These are phyloP conservation scores for Agrypnus murinus DNA, from an alignment of 2,888 invertebrate genomes.

Conservation along the genomic window DNA sequence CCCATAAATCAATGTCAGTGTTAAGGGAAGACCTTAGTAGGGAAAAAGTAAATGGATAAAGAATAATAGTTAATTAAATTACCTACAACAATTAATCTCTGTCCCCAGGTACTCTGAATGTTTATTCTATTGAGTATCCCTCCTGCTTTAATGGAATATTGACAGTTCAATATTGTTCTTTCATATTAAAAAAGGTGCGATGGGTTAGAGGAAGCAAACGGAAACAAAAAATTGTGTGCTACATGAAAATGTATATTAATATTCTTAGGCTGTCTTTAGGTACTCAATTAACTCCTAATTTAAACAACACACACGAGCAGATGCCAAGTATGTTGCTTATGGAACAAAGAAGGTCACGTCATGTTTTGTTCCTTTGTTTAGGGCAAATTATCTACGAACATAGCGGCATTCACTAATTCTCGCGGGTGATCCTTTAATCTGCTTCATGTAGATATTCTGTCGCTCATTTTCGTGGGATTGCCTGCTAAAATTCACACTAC, in stretches of 20 bases:
- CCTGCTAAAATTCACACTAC: slow-evolving; percentile 21
- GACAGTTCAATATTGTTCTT: slow-evolving; percentile 14
- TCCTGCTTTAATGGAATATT: slow-evolving; percentile 30
- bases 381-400: slow-evolving; percentile 61
- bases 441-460: slow-evolving; percentile 59
- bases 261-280: slow-evolving; percentile 26
- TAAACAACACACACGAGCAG: slow-evolving; percentile 33
- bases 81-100: slow-evolving; percentile 49
- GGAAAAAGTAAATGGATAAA: slow-evolving; percentile 50
- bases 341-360: slow-evolving; percentile 45
- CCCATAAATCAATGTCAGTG: slow-evolving; percentile 50
- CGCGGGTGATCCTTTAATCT: slow-evolving; percentile 63
- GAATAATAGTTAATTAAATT: slow-evolving; percentile 53
- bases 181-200: background rate
- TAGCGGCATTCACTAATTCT: slow-evolving; percentile 60
- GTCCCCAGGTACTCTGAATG: slow-evolving; percentile 34
- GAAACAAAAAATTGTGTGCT: background rate
- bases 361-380: slow-evolving; percentile 61
- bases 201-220: background rate
- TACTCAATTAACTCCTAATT: slow-evolving; percentile 39
- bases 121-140: slow-evolving; percentile 32
- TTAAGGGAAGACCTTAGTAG: slow-evolving; percentile 34
- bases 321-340: slow-evolving; percentile 37
- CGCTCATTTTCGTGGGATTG: slow-evolving; percentile 60
- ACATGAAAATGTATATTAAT: too few species aligned